These are phyloP conservation scores for Tenrec ecaudatus DNA, from an alignment of 2,113 vertebrate genomes.

Conservation along the genomic window DNA sequence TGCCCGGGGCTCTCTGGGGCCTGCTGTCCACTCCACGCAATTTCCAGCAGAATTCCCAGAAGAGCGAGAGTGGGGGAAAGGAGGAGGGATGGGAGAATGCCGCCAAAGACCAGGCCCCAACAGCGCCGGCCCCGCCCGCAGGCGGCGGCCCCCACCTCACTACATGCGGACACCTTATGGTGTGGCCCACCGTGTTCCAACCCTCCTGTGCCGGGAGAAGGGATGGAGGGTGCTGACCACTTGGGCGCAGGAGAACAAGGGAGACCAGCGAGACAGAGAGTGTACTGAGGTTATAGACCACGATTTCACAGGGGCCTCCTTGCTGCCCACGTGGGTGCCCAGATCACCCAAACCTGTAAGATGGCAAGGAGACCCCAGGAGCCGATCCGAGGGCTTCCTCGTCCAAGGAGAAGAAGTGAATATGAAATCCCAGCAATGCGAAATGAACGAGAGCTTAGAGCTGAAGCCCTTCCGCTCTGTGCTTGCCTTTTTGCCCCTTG, in stretches of 20 bases:
- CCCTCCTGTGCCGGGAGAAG: slow-evolving; percentile 93
- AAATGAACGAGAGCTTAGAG: too few relatives aligned
- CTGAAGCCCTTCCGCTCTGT: too few relatives aligned
- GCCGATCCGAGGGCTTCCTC: too few relatives aligned
- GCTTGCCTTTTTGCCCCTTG: too few relatives aligned
- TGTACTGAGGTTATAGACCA: slow-evolving; percentile 98
- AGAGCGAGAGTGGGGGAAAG: slow-evolving; percentile 96
- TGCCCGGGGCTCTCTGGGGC: too few relatives aligned
- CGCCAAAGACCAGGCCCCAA: slow-evolving; percentile 93
- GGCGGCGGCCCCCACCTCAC: slow-evolving; percentile 98
- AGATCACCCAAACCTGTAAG: too few relatives aligned
- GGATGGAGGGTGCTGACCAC: slow-evolving; percentile 96
- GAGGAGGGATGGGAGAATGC: slow-evolving; percentile 93
- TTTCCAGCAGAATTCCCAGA: slow-evolving; percentile 98
- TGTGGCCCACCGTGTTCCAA: slow-evolving; percentile 95
- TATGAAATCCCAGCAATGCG: too few relatives aligned
- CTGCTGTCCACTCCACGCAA: too few relatives aligned
- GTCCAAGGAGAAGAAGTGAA: too few relatives aligned
- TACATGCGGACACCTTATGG: slow-evolving; percentile 95
- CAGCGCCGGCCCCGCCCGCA: slow-evolving; percentile 94
- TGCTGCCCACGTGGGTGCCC: too few relatives aligned
- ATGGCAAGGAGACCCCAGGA: too few relatives aligned
- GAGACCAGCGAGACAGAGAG: slow-evolving; percentile 97
- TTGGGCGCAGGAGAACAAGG: slow-evolving; percentile 97
- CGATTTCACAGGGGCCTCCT: slow-evolving; percentile 90